Base-by-base conservation (phyloP, 2,113 vertebrate genomes). In the Mustela nigripes region DNA sequence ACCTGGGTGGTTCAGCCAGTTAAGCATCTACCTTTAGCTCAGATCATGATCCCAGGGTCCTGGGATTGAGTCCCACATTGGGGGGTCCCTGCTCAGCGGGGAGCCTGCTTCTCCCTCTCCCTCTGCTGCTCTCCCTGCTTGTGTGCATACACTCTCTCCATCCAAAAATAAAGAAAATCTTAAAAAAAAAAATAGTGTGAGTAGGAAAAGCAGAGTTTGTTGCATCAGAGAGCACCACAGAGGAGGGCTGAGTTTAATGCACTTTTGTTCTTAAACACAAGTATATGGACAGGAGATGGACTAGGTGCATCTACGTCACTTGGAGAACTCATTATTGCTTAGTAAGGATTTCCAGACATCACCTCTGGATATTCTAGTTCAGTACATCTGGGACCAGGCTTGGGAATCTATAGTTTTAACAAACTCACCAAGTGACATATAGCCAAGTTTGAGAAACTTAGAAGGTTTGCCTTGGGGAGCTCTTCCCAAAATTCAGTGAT, bases 401-500 rank as follows among this genome's bases (percentile, higher is more conserved):
- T 62, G 60, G 2, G 56, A 48, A 83, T 89, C 33, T n/a, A 2
- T 89, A 48, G 60, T 83, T 95, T 71, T 53, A 86, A 93, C 56
- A 92, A 79, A 60, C 10, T 90, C 69, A 73, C 26, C 65, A 39
- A 67, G 48, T 36, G 63, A 71, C 73, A 6, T 2, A 36, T 18
- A 33, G 11, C 67, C 53, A 39, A 39, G 67, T 89, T 83, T 92
- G 90, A 45, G 53, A 45, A 91, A 0, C 12, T 33, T 80, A 28
- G 91, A 74, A 73, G 76, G 2, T 12, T 84, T 87, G 53, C 62
- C 15, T 53, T 48, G 33, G 5, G 74, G 81, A 45, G 18, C 31
- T 93, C 65, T 58, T 91, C 39, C 60, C 80, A 80, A 88, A 71
- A 85, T 83, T 95, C 71, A 92, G 36, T 36, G 53, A 21, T 19